Evolutionary conservation across 2,113 vertebrate species (phyloP).

Genomic region (Amphiprion ocellaris): DNA sequence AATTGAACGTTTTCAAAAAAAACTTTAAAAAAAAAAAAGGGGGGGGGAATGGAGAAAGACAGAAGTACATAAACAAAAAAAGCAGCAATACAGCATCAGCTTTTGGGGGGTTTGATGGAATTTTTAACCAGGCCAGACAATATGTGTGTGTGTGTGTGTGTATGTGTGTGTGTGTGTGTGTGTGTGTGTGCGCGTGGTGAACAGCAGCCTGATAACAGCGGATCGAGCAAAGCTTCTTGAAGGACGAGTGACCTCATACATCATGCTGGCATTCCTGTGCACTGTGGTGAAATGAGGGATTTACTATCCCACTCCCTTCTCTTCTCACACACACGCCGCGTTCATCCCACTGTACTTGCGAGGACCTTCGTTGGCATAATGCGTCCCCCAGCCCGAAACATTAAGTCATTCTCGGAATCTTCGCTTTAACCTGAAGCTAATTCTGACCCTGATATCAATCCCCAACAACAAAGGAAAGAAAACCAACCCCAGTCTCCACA

Average conservation of each 20-base stretch:
- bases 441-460: too few relatives aligned
- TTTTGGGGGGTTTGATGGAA: slow-evolving; percentile 69
- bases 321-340: slow-evolving; percentile 4
- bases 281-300: slow-evolving; percentile 73
- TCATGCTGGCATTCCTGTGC: slow-evolving; percentile 69
- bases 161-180: not conserved
- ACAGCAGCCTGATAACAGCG: slow-evolving; percentile 59
- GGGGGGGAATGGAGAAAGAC: slow-evolving; percentile 7
- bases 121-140: slow-evolving; percentile 46
- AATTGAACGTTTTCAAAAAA: slow-evolving; percentile 51
- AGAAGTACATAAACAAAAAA: slow-evolving; percentile 56
- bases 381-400: not conserved
- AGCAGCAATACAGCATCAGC: slow-evolving; percentile 40
- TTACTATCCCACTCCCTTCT: slow-evolving; percentile 58
- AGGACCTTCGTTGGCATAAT: slow-evolving; percentile 12
- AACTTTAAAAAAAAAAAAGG: slow-evolving; percentile 62
- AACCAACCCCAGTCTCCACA: too few relatives aligned
- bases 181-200: slow-evolving; percentile 35
- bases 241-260: slow-evolving; percentile 76
- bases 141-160: slow-evolving; percentile 1
- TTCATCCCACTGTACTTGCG: not conserved
- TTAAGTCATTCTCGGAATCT: not conserved
- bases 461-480: too few relatives aligned
- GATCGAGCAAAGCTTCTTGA: slow-evolving; percentile 73
- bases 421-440: too few relatives aligned